Base-by-base conservation (phyloP, 2,113 vertebrate species). In the Hymenochirus boettgeri region DNA sequence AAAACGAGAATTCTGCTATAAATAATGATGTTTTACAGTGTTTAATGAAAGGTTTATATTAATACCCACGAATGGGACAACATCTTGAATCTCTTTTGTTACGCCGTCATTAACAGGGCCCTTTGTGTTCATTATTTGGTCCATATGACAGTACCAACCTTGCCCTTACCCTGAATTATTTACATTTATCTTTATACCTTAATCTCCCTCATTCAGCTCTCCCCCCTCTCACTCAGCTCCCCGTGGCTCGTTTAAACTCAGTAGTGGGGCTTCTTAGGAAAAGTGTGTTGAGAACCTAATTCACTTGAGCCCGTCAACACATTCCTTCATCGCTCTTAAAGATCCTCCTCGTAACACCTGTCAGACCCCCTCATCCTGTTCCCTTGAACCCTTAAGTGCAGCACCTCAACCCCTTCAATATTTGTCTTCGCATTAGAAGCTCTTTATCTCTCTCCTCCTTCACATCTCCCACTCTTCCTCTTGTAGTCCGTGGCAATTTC, bases 281-380 rank as follows among this genome's bases (percentile, higher is more conserved):
- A 60, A 69, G 57, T 69, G 65, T 69, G 56, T 47, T 45, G 25
- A 69, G 42, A 60, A 29, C 24, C 52, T 53, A 51, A 27, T 60
- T 69, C 48, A 53, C 31, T 35, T 18, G 33, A 53, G 47, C 13
- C 31, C 13, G 19, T 31, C 55, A 55, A 7, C 57, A 22, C 33
- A 29, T 23, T 37, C 46, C 58, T 31, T 27, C n/a, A 65, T 56
- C 33, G 52, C 8, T 48, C 26, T 22, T 57, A 42, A 58, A 60
- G 47, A 29, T 69, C 58, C 37, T 60, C 35, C 18, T 53, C 47
- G 31, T 27, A 25, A 52, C 64, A 51, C 46, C 64, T 31, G n/a
- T 13, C 31, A 2, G 19, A 2, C 17, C n/a, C 18, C 52, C 54
- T 19, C 31, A 15, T n/a, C 26, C 52, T 29, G 11, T 26, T 29